Conservation (phyloP, 2,888 invertebrate genomes). For the Pollenia griseotomentosa region DNA sequence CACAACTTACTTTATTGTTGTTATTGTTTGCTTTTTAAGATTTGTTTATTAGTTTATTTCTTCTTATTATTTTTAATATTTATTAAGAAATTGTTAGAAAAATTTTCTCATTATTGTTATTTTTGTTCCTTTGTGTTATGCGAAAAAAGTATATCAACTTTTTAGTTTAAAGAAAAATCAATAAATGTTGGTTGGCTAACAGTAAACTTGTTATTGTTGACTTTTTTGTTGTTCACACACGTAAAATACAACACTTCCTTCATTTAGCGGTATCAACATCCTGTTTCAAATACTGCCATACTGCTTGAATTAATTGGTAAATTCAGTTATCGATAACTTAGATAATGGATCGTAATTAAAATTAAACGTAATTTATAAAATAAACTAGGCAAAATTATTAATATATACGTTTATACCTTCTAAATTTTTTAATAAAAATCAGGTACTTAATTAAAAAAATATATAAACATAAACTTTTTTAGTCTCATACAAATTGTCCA, state of each 20-base stretch:
- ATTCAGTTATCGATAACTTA: not conserved
- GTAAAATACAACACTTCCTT: slow-evolving; percentile 36
- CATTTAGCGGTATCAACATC: slow-evolving; percentile 35
- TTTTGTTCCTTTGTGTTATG: slow-evolving; percentile 18
- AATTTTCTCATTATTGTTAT: not conserved
- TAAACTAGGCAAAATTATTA: too few species aligned
- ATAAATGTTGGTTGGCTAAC: slow-evolving; percentile 39
- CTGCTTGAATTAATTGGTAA: not conserved
- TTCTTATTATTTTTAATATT: not conserved
- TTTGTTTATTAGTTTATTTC: slow-evolving; percentile 8
- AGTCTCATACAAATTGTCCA: too few species aligned
- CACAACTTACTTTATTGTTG: slow-evolving; percentile 31
- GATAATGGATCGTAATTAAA: too few species aligned
- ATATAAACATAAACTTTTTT: too few species aligned
- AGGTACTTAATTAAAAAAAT: too few species aligned
- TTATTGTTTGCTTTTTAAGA: not conserved
- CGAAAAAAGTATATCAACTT: slow-evolving; percentile 34
- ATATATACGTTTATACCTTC: too few species aligned
- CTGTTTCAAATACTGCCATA: slow-evolving; percentile 56
- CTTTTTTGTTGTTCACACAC: not conserved
- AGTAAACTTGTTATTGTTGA: not conserved
- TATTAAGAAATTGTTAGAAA: not conserved
- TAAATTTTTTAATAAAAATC: too few species aligned
- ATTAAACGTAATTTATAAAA: too few species aligned
- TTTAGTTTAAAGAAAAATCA: slow-evolving; percentile 62